Percentiles rank a stretch among this genome's conserved stretches.
Conservation (phyloP, 2,888 invertebrate species). For the Amphipyra berbera region DNA sequence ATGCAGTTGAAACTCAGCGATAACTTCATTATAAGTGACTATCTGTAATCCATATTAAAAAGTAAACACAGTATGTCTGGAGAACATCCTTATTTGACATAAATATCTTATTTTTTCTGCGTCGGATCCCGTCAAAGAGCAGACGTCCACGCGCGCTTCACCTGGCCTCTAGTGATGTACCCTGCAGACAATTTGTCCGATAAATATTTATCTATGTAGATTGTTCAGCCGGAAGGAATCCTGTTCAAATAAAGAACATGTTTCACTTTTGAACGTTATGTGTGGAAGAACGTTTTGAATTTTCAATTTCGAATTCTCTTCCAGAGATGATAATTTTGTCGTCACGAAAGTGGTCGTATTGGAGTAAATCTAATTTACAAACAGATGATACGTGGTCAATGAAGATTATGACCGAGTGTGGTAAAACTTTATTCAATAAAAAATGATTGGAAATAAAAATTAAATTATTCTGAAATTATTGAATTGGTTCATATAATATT, state of each 20-base stretch:
- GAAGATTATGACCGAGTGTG: too few species aligned
- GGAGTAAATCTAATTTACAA: neutral
- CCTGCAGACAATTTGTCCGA: conserved; percentile 56
- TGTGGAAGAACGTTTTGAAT: conserved; percentile 13
- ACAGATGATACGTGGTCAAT: neutral
- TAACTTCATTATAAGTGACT: neutral
- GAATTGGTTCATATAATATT: too few species aligned
- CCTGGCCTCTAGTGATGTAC: conserved; percentile 78
- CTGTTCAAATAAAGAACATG: conserved; percentile 33
- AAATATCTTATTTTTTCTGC: conserved; percentile 56
- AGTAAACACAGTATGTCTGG: neutral
- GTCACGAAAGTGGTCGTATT: neutral
- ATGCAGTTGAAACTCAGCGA: neutral
- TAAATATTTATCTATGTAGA: conserved; percentile 42
- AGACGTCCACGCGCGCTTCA: conserved; percentile 81
- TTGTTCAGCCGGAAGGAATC: conserved; percentile 20
- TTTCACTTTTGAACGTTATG: conserved; percentile 13
- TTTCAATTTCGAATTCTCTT: conserved; percentile 16
- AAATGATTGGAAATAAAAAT: too few species aligned
- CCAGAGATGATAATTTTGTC: neutral
- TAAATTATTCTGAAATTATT: too few species aligned
- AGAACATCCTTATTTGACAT: conserved; percentile 45
- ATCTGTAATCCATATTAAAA: neutral
- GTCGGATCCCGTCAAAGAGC: conserved; percentile 65
- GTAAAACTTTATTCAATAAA: too few species aligned